These are phyloP conservation scores for Agrilus cyanescens DNA, from an alignment of 2,888 invertebrate species.

Conservation along the genomic window DNA sequence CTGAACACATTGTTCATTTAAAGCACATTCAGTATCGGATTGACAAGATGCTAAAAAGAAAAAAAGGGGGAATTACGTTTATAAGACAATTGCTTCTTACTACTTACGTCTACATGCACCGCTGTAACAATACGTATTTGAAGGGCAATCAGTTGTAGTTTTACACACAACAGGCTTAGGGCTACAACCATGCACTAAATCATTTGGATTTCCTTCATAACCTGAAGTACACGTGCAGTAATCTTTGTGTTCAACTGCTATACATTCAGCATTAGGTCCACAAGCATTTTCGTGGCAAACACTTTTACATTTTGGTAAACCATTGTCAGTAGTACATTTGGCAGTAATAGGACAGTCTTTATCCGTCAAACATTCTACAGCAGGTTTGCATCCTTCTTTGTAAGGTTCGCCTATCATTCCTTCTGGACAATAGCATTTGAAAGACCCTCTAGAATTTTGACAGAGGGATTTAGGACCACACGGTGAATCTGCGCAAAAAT, in stretches of 20 bases:
- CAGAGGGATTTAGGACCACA: slow-evolving; percentile 74
- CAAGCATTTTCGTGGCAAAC: slow-evolving; percentile 69
- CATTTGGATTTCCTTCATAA: slow-evolving; percentile 65
- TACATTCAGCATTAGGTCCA: slow-evolving; percentile 75
- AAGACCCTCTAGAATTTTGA: slow-evolving; percentile 67
- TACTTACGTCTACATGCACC: slow-evolving; percentile 68
- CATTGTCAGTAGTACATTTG: slow-evolving; percentile 59
- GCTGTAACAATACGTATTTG: slow-evolving; percentile 71
- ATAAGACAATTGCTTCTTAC: slow-evolving; percentile 9
- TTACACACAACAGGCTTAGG: slow-evolving; percentile 63
- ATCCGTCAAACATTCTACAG: slow-evolving; percentile 70
- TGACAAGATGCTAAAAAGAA: slow-evolving; percentile 56
- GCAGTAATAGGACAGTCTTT: slow-evolving; percentile 73
- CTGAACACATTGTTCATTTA: slow-evolving; percentile 66
- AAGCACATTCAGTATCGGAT: slow-evolving; percentile 65
- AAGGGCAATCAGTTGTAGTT: slow-evolving; percentile 59
- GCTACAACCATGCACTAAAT: slow-evolving; percentile 58
- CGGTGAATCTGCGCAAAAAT: slow-evolving; percentile 66
- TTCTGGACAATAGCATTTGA: slow-evolving; percentile 65
- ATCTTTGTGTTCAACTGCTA: slow-evolving; percentile 60
- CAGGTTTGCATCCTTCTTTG: slow-evolving; percentile 66
- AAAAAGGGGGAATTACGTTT: slow-evolving; percentile 6
- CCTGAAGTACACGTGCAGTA: slow-evolving; percentile 69
- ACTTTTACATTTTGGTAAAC: slow-evolving; percentile 69
- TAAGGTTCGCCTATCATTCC: slow-evolving; percentile 79